A percentile compares a stretch with the other conserved stretches of the same genome.
Evolutionary conservation across 2,888 invertebrate species (phyloP).

Genomic region (Spodoptera exigua): DNA sequence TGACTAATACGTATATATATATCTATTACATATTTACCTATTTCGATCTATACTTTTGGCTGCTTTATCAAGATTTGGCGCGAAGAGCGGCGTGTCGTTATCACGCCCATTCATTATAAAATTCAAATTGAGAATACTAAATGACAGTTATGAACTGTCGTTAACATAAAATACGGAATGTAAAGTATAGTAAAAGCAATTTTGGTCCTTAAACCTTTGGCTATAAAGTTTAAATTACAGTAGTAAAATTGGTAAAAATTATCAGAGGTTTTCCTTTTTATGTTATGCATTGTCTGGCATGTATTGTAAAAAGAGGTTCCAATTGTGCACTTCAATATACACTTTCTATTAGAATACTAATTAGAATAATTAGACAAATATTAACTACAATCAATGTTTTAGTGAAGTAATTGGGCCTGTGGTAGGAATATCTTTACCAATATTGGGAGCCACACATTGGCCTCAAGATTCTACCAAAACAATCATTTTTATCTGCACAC

Average conservation of each 20-base stretch:
- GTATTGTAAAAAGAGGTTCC: conserved; percentile 14
- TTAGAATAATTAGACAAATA: no score
- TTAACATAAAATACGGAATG: background rate
- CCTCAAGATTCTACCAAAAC: background rate
- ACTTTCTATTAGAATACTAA: conserved; percentile 29
- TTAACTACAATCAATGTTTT: no score
- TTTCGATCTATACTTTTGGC: background rate
- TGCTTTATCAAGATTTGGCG: background rate
- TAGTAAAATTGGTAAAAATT: background rate
- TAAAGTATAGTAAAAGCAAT: background rate
- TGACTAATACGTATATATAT: background rate
- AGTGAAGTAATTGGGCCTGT: no score
- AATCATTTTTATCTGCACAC: conserved; percentile 2
- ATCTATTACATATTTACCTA: background rate
- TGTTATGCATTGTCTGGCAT: conserved; percentile 12
- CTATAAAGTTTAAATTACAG: conserved; percentile 7
- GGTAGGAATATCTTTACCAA: background rate
- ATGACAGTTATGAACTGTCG: background rate
- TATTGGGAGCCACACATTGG: conserved; percentile 7
- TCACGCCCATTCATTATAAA: conserved; percentile 14
- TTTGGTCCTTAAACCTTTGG: background rate
- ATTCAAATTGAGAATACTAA: background rate
- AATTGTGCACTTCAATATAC: conserved; percentile 1
- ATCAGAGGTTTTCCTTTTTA: conserved; percentile 2
- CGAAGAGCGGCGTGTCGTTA: conserved; percentile 19